phyloP scores from a whole-genome alignment of 2,888 invertebrate species.

The Drosophila pseudotakahashii region DNA sequence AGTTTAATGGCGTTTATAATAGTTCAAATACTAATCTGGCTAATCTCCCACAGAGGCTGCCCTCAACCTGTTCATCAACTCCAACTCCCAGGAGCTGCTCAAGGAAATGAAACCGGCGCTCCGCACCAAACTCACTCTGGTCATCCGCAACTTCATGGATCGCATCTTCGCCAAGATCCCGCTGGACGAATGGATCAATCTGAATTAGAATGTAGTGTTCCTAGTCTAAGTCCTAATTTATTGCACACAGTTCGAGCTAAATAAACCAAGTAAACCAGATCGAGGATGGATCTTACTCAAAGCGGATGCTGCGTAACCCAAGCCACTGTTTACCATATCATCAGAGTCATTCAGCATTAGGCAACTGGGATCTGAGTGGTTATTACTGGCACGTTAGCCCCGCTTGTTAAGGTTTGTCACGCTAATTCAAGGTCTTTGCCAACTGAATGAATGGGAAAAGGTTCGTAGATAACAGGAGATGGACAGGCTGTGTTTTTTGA shows the following conservation, averaged over 20 bases:
- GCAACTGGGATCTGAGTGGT: constrained; percentile 45
- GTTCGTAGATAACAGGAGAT: constrained; percentile 15
- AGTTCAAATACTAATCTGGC: no score
- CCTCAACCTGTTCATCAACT: constrained; percentile 93
- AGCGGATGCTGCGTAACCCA: constrained; percentile 1
- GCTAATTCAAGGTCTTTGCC: constrained; percentile 39
- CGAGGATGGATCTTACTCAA: constrained; percentile 28
- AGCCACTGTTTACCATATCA: constrained; percentile 14
- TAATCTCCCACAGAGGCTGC: constrained; percentile 88
- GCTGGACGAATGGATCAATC: constrained; percentile 90
- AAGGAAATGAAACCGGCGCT: constrained; percentile 95
- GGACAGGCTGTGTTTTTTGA: no score
- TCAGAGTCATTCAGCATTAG: constrained; percentile 29
- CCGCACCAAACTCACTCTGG: constrained; percentile 89
- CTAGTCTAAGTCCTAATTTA: constrained; percentile 61
- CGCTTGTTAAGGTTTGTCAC: constrained; percentile 20
- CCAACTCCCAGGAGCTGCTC: constrained; percentile 92
- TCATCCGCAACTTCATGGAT: constrained; percentile 90
- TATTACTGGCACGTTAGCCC: constrained; percentile 55
- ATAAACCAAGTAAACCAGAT: constrained; percentile 25
- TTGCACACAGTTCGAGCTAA: constrained; percentile 55
- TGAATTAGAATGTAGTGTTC: constrained; percentile 59
- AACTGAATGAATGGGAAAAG: constrained; percentile 38
- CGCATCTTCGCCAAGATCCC: constrained; percentile 91
- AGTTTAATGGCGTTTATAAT: no score